phyloP scores from a whole-genome alignment of 2,113 vertebrate species.

The Triplophysa siluroides region DNA sequence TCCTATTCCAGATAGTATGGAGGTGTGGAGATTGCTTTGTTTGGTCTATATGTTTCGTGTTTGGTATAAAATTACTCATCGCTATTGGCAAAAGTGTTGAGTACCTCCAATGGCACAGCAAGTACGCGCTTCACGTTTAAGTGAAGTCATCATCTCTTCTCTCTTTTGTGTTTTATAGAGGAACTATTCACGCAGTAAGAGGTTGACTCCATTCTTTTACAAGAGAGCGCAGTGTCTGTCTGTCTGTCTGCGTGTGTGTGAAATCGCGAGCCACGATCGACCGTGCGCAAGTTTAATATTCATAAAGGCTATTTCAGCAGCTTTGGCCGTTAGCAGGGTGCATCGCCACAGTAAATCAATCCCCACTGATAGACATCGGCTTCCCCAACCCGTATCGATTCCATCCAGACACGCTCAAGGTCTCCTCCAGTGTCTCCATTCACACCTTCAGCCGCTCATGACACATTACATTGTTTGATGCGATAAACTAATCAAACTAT shows the following conservation, averaged over 20 bases:
- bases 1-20: too few relatives aligned
- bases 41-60: too few relatives aligned
- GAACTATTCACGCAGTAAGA: background rate
- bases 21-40: too few relatives aligned
- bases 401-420: conserved; percentile 72
- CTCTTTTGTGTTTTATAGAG: background rate
- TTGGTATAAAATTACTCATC: too few relatives aligned
- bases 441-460: background rate
- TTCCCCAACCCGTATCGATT: conserved; percentile 67
- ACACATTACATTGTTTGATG: too few relatives aligned
- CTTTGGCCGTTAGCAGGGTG: conserved; percentile 57
- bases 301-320: conserved; percentile 79
- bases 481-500: too few relatives aligned
- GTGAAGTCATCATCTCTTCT: too few relatives aligned
- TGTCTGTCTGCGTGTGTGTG: conserved; percentile 49
- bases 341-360: conserved; percentile 71
- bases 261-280: conserved; percentile 65
- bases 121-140: too few relatives aligned
- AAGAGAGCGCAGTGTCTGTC: conserved; percentile 54
- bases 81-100: too few relatives aligned
- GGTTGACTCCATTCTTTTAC: background rate
- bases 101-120: too few relatives aligned
- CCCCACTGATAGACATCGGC: conserved; percentile 76
- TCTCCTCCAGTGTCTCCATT: conserved; percentile 62
- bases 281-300: conserved; percentile 75